Conservation (phyloP, 2,888 invertebrate genomes). For the Mesorhabditis belari region DNA sequence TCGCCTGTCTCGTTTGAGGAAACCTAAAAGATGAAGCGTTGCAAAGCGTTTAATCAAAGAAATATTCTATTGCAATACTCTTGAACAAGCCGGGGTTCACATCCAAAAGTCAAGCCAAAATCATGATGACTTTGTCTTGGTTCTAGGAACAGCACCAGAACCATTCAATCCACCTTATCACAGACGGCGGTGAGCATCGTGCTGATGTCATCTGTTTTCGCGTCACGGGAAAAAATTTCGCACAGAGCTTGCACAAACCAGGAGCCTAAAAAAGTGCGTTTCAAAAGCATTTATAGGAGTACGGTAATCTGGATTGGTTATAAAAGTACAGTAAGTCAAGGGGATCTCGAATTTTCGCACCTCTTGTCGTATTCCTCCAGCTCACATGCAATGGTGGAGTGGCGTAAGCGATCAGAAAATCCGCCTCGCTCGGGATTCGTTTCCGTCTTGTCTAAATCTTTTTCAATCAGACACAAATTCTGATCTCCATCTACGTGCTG, state of each 20-base stretch:
- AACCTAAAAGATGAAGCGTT: not conserved
- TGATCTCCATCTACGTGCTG: no score
- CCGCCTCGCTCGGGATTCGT: conserved; percentile 42
- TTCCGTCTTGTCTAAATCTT: not conserved
- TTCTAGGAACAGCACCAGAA: no score
- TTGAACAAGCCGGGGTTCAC: no score
- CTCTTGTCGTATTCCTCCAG: conserved; percentile 45
- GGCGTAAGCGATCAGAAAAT: conserved; percentile 50
- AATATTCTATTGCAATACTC: no score
- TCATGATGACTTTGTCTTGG: no score
- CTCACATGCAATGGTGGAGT: conserved; percentile 50
- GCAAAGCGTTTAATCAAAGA: no score
- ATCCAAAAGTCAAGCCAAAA: no score
- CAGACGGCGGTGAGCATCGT: conserved; percentile 37
- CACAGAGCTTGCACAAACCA: conserved; percentile 53
- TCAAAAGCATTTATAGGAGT: no score
- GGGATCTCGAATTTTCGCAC: not conserved
- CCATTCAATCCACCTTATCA: conserved; percentile 14
- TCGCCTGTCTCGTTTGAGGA: not conserved
- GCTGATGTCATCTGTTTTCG: conserved; percentile 29
- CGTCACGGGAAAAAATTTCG: conserved; percentile 28
- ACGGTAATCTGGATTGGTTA: no score
- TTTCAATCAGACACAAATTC: no score
- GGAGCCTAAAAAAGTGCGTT: conserved; percentile 32
- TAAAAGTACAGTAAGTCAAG: no score